These are phyloP conservation scores for Chrysolina americana DNA, from an alignment of 2,888 invertebrate species.

Conservation along the genomic window DNA sequence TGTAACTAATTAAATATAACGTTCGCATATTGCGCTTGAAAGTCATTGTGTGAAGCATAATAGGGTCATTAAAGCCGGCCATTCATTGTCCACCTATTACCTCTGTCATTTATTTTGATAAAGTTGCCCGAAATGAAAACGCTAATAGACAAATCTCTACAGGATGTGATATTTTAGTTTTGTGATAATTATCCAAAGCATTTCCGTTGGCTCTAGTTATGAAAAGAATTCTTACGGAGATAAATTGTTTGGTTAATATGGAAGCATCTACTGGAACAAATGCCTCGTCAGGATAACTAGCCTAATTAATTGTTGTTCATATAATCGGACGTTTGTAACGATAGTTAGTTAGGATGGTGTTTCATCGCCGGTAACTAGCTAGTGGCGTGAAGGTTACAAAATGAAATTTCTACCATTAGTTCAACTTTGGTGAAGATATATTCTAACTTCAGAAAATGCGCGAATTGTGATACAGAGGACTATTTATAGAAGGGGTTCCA, in stretches of 20 bases:
- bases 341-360: background rate
- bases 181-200: slow-evolving; percentile 58
- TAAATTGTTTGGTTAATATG: slow-evolving; percentile 53
- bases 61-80: slow-evolving; percentile 2
- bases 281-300: slow-evolving; percentile 10
- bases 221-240: slow-evolving; percentile 52
- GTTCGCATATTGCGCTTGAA: background rate
- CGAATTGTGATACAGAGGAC: no score
- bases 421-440: no score
- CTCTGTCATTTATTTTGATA: slow-evolving; percentile 30
- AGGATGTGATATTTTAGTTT: slow-evolving; percentile 64
- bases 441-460: no score
- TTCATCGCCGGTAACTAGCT: background rate
- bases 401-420: background rate
- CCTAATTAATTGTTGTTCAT: slow-evolving; percentile 14
- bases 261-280: slow-evolving; percentile 51
- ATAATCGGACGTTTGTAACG: slow-evolving; percentile 16
- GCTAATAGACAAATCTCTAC: slow-evolving; percentile 54
- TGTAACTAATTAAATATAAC: slow-evolving; percentile 32
- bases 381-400: background rate
- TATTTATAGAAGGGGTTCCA: no score
- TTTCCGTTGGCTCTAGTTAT: slow-evolving; percentile 55
- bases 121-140: slow-evolving; percentile 51
- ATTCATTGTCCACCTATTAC: slow-evolving; percentile 18
- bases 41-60: slow-evolving; percentile 10